These are phyloP conservation scores for Chionomys nivalis DNA, from an alignment of 2,113 vertebrate species.

Conservation along the genomic window DNA sequence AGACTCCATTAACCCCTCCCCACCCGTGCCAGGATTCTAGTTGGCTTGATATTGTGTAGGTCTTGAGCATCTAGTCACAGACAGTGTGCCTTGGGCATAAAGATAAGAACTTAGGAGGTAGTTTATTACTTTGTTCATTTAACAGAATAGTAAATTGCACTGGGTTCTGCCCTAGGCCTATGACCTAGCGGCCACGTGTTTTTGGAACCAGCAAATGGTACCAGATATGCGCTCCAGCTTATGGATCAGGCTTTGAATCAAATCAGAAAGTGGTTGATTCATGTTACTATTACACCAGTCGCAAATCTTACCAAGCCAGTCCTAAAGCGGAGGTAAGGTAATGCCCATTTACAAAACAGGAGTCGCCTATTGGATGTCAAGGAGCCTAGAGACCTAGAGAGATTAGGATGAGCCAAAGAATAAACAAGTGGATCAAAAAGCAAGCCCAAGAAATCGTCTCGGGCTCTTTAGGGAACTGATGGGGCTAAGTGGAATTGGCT, in stretches of 20 bases:
- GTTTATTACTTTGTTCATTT: neutral
- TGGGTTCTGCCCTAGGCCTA: too few species aligned
- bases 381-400: neutral
- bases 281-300: neutral
- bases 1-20: neutral
- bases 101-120: neutral
- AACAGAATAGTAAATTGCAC: neutral
- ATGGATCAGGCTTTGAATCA: neutral
- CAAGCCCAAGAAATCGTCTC: neutral
- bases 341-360: neutral
- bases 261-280: neutral
- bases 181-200: neutral
- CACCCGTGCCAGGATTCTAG: neutral
- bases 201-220: neutral
- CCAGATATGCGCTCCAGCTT: neutral
- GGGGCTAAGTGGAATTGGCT: neutral
- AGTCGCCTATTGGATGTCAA: neutral
- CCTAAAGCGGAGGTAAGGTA: neutral
- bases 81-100: neutral
- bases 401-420: neutral
- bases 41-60: neutral
- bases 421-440: neutral
- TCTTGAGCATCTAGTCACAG: too few species aligned
- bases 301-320: neutral
- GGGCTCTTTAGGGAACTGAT: neutral